Conservation (phyloP, 2,113 vertebrate species). For the Oriolus oriolus region DNA sequence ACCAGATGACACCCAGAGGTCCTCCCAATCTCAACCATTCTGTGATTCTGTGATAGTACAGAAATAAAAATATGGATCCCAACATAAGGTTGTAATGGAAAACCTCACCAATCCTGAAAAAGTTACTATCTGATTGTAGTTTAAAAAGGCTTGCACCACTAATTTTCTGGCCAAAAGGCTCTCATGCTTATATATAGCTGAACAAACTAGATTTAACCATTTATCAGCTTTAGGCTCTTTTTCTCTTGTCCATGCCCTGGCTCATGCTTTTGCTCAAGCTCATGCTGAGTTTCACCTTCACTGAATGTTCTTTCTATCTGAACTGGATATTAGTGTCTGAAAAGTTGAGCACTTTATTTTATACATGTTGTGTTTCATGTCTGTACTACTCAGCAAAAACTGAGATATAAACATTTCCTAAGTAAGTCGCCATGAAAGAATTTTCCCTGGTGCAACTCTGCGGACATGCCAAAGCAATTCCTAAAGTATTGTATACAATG, state of each 20-base stretch:
- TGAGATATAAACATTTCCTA: background rate
- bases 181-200: background rate
- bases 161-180: conserved; percentile 16
- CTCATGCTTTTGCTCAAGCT: background rate
- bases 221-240: background rate
- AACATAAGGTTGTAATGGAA: background rate
- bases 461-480: background rate
- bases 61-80: background rate
- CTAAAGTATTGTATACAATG: background rate
- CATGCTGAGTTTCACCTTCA: background rate
- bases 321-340: background rate
- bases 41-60: background rate
- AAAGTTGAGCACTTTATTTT: background rate
- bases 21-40: background rate
- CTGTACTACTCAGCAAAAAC: background rate
- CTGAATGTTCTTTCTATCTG: background rate
- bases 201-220: background rate
- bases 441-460: background rate
- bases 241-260: background rate
- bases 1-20: background rate
- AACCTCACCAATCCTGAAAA: background rate
- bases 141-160: background rate
- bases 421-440: background rate
- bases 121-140: background rate
- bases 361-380: background rate